Conservation (phyloP, 2,888 invertebrate species). For the Apamea anceps region DNA sequence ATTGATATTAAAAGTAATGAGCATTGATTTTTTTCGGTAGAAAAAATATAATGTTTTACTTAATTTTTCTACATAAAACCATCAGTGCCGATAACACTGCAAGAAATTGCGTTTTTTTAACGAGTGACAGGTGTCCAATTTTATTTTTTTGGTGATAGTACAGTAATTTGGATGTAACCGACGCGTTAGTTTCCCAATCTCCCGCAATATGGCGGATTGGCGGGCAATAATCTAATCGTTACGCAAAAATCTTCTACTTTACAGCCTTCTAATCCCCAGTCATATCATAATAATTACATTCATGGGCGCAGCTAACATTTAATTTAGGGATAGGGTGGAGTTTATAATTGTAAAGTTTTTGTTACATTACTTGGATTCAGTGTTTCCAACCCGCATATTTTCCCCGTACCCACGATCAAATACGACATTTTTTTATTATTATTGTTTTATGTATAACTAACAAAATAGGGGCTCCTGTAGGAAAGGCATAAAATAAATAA, state of each 20-base stretch:
- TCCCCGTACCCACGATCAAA: conserved; percentile 16
- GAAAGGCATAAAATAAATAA: conserved; percentile 7
- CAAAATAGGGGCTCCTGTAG: conserved; percentile 4
- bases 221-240: conserved; percentile 19
- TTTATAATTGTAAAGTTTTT: not conserved
- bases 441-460: conserved; percentile 8
- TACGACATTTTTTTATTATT: conserved; percentile 6
- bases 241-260: conserved; percentile 23
- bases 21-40: not conserved
- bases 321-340: not conserved
- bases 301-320: conserved; percentile 30
- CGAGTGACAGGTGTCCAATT: not conserved
- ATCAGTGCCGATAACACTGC: not conserved
- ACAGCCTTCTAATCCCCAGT: conserved; percentile 49
- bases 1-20: conserved; percentile 2
- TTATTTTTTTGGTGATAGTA: not conserved
- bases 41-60: not conserved
- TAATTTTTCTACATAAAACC: conserved; percentile 7
- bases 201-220: conserved; percentile 33
- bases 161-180: conserved; percentile 38
- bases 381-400: conserved; percentile 7
- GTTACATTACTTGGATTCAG: conserved; percentile 1
- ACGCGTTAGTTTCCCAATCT: conserved; percentile 24
- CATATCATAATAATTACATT: conserved; percentile 41
- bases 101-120: not conserved